Evolutionary conservation across 1,140 invertebrate species (phyloP).

Genomic region (Drosophila mauritiana): DNA sequence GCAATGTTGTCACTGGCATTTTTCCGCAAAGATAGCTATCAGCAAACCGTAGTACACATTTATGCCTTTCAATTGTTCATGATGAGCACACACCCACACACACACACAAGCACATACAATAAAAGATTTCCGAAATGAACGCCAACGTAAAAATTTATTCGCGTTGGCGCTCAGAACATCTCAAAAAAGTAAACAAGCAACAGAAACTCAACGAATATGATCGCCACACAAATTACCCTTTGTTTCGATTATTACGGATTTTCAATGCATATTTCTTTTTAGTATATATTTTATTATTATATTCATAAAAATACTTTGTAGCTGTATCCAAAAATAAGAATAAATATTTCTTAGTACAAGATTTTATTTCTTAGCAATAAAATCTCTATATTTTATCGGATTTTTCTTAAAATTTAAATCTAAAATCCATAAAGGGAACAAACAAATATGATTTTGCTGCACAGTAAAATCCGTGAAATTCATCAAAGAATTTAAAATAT

Average conservation of each 20-base stretch:
- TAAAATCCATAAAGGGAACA: background rate
- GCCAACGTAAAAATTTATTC: slow-evolving; percentile 1
- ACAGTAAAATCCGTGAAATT: background rate
- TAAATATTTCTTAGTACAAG: no score
- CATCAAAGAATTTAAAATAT: background rate
- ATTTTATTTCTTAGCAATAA: no score
- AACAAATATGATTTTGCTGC: background rate
- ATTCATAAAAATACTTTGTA: no score
- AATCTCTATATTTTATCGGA: no score
- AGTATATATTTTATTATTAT: no score
- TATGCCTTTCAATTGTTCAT: slow-evolving; percentile 44
- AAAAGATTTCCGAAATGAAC: slow-evolving; percentile 35
- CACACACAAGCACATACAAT: slow-evolving; percentile 3
- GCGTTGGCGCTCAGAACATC: slow-evolving; percentile 12
- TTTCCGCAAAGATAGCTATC: slow-evolving; percentile 26
- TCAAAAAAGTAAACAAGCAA: slow-evolving; percentile 18
- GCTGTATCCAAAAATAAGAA: no score
- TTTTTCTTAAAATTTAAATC: background rate
- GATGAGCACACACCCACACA: slow-evolving; percentile 24
- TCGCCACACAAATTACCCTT: background rate
- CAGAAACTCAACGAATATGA: background rate
- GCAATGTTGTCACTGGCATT: slow-evolving; percentile 28
- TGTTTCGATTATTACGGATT: no score
- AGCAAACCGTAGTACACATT: slow-evolving; percentile 23
- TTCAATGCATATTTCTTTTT: no score